A percentile compares a stretch with the other conserved stretches of the same genome.
phyloP scores from a whole-genome alignment of 2,113 vertebrate genomes.

The Megaceryle torquata region DNA sequence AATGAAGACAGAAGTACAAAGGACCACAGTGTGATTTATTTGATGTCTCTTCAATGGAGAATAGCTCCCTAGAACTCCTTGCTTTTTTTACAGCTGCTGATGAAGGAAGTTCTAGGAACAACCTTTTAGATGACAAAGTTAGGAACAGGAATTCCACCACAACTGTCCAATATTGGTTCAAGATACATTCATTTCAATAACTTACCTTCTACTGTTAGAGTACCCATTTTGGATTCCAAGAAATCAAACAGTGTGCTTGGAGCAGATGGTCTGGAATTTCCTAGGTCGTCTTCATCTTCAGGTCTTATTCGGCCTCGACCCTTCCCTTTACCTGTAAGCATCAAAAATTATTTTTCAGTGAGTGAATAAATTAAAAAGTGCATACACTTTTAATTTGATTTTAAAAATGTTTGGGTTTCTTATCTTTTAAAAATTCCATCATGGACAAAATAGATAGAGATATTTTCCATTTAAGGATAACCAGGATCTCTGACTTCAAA shows the following conservation, averaged over 20 bases:
- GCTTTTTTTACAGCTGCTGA: not conserved
- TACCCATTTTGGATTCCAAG: slow-evolving; percentile 95
- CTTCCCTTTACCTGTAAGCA: slow-evolving; percentile 81
- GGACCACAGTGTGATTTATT: not conserved
- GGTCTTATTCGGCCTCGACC: slow-evolving; percentile 86
- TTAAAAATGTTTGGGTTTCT: not conserved
- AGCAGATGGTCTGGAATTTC: slow-evolving; percentile 88
- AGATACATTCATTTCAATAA: not conserved
- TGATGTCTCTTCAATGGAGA: not conserved
- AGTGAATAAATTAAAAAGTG: not conserved
- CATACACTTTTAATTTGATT: not conserved
- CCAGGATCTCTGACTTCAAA: not conserved
- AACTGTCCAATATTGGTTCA: not conserved
- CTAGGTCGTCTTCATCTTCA: slow-evolving; percentile 88
- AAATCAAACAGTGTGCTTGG: slow-evolving; percentile 97
- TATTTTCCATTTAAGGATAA: not conserved
- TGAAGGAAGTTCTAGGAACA: not conserved
- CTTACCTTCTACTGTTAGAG: slow-evolving; percentile 88
- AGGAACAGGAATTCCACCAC: not conserved
- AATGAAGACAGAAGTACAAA: not conserved
- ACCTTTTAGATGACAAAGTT: not conserved
- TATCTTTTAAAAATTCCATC: not conserved
- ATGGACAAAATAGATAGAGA: accelerated
- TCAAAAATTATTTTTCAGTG: not conserved
- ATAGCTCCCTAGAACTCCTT: not conserved